A percentile compares a stretch with the other conserved stretches of the same genome.
Evolutionary conservation across 2,888 invertebrate genomes (phyloP).

Genomic region (Heliconius ethilla): DNA sequence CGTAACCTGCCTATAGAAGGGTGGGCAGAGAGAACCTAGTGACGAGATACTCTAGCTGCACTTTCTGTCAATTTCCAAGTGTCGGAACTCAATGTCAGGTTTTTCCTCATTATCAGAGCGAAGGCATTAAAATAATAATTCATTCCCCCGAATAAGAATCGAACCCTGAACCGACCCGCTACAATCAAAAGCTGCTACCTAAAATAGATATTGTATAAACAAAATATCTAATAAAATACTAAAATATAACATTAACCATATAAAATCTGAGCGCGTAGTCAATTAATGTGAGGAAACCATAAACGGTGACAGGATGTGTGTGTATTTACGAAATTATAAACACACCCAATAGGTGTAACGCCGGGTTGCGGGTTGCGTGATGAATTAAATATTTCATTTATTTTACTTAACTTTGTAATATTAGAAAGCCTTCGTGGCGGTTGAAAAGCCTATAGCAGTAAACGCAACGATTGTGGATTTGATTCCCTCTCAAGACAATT

Average conservation of each 20-base stretch:
- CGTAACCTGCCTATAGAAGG: no score
- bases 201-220: neutral
- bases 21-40: no score
- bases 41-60: no score
- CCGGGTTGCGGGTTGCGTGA: neutral
- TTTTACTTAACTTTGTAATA: neutral
- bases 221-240: constrained; percentile 5
- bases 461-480: neutral
- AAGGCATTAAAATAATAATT: no score
- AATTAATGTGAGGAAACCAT: constrained; percentile 54
- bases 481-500: no score
- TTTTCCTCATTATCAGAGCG: no score
- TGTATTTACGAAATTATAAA: constrained; percentile 48
- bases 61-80: no score
- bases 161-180: no score
- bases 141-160: no score
- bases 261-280: constrained; percentile 40
- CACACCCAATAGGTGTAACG: constrained; percentile 22
- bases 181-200: no score
- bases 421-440: neutral
- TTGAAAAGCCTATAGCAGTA: neutral
- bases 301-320: constrained; percentile 51
- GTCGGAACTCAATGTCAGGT: no score
- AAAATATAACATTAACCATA: constrained; percentile 30
- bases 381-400: neutral